Evolutionary conservation across 1,140 invertebrate genomes (phyloP), one percentile per base, ranked within the genome.

Genomic region (Coenobita brevimanus): DNA sequence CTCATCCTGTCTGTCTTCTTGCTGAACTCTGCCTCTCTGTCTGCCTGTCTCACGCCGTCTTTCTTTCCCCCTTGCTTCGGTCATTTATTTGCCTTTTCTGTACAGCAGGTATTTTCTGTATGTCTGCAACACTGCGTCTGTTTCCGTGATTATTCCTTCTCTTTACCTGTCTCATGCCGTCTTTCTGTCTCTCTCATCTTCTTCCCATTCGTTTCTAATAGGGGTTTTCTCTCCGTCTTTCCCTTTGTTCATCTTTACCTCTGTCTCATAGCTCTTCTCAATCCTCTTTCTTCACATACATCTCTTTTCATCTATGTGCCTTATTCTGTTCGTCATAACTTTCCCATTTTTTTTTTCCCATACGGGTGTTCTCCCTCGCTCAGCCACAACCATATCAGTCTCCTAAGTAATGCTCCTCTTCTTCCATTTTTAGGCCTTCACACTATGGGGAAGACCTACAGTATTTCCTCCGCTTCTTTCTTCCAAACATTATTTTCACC

Each of bases 141-240:
- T 78, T 54, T 81, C 57, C 41, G 33, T 78, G 13, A 17, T 54
- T 81, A 69, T 24, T 71, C 30, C 54, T 0, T 80, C 78, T 80
- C 46, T 80, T 54, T 80, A 21, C 64, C 24, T 81, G 54, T 67
- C 79, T 81, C n/a, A n/a, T n/a, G n/a, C n/a, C n/a, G n/a, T n/a
- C n/a, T n/a, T 33, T 81, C 54, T 81, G 17, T 62, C 27, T 81
- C 57, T 81, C 54, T 62, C 27, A 36, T 60, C 24, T 30, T 4
- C 57, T 81, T 15, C 24, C 57, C 62, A 15, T 81, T 24, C 27
- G 17, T 64, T 13, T 79, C 27, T 50, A 1, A 54, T 36, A 24
- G 30, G 50, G 15, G n/a, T 36, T 50, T 10, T 79, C 21, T 81
- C 57, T 81, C 27, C 33, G 4, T 54, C 30, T 69, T 2, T 67